Conservation (phyloP, 1,140 invertebrate species). For the Cotesia glomerata region DNA sequence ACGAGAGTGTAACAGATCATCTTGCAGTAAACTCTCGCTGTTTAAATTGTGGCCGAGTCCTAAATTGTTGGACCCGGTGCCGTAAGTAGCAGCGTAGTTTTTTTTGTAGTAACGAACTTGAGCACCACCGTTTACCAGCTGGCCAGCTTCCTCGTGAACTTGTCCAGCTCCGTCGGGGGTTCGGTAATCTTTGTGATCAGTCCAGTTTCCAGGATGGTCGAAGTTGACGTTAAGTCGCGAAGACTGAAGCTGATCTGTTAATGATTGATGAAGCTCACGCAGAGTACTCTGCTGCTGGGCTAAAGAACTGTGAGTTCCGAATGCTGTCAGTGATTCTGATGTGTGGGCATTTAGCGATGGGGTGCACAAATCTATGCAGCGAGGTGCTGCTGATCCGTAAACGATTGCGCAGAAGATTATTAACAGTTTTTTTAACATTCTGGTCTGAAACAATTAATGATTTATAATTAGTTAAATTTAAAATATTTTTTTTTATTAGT, state of each 20-base stretch:
- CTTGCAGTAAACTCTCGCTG: neutral
- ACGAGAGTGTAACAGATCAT: neutral
- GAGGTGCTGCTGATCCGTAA: constrained; percentile 40
- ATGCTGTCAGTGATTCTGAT: neutral
- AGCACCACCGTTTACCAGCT: constrained; percentile 37
- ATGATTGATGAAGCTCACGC: constrained; percentile 4
- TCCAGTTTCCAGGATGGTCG: constrained; percentile 47
- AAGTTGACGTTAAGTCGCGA: constrained; percentile 30
- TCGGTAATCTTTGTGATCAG: constrained; percentile 42
- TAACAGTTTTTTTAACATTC: constrained; percentile 34
- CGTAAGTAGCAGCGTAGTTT: constrained; percentile 41
- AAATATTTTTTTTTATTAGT: neutral
- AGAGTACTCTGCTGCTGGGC: constrained; percentile 10
- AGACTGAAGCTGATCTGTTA: constrained; percentile 22
- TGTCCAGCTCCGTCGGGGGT: constrained; percentile 40
- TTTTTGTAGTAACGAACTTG: constrained; percentile 44
- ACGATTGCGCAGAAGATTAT: constrained; percentile 33
- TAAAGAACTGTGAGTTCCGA: neutral
- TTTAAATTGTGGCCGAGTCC: no score
- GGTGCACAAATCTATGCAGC: constrained; percentile 42
- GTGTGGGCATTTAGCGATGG: neutral
- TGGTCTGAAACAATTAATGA: neutral
- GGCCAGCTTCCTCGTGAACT: constrained; percentile 47
- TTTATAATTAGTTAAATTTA: neutral
- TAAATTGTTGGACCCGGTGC: neutral